Evolutionary conservation across 2,888 invertebrate genomes (phyloP).

Genomic region (Clunio marinus): DNA sequence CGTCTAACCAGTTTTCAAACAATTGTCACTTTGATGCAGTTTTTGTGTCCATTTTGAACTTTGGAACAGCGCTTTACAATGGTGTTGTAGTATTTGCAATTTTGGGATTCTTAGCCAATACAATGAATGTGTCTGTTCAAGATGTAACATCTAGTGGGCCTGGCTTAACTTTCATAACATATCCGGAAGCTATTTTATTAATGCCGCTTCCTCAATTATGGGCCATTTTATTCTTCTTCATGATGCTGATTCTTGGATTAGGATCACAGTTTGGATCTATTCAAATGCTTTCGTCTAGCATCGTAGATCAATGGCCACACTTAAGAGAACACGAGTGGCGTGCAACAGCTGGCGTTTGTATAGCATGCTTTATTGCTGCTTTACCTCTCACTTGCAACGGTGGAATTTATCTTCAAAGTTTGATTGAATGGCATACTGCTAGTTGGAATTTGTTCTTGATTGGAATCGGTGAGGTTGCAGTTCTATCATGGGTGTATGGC

Average conservation of each 20-base stretch:
- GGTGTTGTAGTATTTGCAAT: conserved; percentile 76
- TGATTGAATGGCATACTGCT: conserved; percentile 73
- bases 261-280: conserved; percentile 70
- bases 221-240: conserved; percentile 66
- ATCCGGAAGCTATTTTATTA: conserved; percentile 69
- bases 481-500: conserved; percentile 68
- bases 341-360: conserved; percentile 55
- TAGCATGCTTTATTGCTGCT: conserved; percentile 62
- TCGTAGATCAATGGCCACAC: conserved; percentile 63
- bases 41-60: conserved; percentile 66
- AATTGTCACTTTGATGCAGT: conserved; percentile 70
- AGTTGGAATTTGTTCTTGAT: conserved; percentile 70
- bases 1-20: conserved; percentile 55
- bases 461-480: conserved; percentile 61
- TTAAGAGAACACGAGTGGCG: conserved; percentile 58
- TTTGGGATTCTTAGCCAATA: conserved; percentile 66
- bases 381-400: conserved; percentile 72
- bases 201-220: conserved; percentile 67
- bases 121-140: conserved; percentile 60
- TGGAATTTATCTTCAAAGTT: conserved; percentile 67
- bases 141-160: conserved; percentile 67
- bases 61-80: conserved; percentile 69
- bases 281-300: conserved; percentile 65
- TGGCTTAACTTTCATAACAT: conserved; percentile 70
- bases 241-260: conserved; percentile 66